Base-by-base conservation (phyloP, 2,888 invertebrate genomes). In the Eupithecia subumbrata region DNA sequence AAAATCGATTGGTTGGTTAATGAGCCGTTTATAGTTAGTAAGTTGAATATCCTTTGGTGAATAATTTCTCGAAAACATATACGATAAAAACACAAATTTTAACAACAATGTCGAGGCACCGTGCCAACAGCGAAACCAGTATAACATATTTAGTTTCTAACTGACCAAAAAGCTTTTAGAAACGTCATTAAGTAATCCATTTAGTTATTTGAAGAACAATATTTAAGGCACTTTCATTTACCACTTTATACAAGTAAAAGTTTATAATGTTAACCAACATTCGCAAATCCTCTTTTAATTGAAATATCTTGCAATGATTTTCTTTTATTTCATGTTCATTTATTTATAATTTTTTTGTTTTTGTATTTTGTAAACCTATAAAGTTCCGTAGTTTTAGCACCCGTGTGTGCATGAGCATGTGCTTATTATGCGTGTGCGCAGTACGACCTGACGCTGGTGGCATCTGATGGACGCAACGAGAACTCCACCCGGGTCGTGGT, bases 391-490 rank as follows among this genome's bases (percentile, higher is more conserved):
- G 74, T 78, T 69, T 67, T 76, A 80, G 73, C 16, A 64, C 48
- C n/a, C 16, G 69, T 79, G 67, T 77, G 64, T 91, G 95, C 95
- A 95, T 95, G 95, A 85, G 92, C 93, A 92, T 92, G 93, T 87
- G 88, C 90, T 89, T 85, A 88, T 88, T 89, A 87, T 92, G 91
- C 87, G 89, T 92, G 89, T 92, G 88, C 89, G 88, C 96, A 98
- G 97, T 98, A 98, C 95, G 97, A 97, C 95, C 96, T 98, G 95
- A 97, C 97, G 91, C 96, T 98, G 96, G 98, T 98, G 90, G 98
- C 98, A 79, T 98, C 98, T 81, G 97, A 98, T 95, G 98, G 98
- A 90, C 96, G 97, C 92, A 98, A 98, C 95, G 98, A 98, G 95
- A 98, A 97, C 95, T 96, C 96, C 85, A 98, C 98, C 83, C 96